Base-by-base conservation (phyloP, 2,888 invertebrate species). In the Orthosia cruda region DNA sequence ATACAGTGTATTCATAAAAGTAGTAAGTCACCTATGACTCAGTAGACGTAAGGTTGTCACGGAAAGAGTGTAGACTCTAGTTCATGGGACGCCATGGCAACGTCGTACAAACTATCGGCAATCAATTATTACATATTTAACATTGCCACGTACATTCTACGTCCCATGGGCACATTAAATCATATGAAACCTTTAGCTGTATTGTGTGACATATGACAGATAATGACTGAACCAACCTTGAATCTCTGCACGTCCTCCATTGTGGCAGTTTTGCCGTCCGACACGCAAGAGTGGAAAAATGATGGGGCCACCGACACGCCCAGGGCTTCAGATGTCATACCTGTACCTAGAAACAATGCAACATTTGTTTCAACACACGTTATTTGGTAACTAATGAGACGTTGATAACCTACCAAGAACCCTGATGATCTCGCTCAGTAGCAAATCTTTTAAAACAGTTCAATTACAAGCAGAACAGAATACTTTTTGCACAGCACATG, bases 301-400 rank as follows among this genome's bases (percentile, higher is more conserved):
- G 99, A 99, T 32, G 99, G 99, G 70, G 99, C 99, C 65, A 99
- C 99, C 57, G 99, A 99, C 90, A 99, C 99, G 83, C 99, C 99
- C 87, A 99, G 97, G 58, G 99, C 99, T 96, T 99, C 99, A 88
- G 99, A 98, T 88, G 98, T 98, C 99, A 99, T 99, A 88, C 99
- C 99, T 71, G 99, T 99, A 90, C 98, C 98, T 96, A 91, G 57
- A 91, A 91, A 88, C 78, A 87, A 85, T 77, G 70, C 69, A 76
- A 75, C 23, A 47, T 23, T 61, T 20, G 32, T 70, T 63, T 74
- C 20, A 71, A 59, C 45, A 66, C 26, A 68, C 12, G 26, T 47
- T 67, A 55, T 64, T 40, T 52, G 16, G 47, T 20, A 50, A 64
- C 49, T 26, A 26, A 74, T 40, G 5, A 59, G n/a, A 63, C 15